phyloP scores from a whole-genome alignment of 1,140 invertebrate genomes.

The Drosophila guanche region DNA sequence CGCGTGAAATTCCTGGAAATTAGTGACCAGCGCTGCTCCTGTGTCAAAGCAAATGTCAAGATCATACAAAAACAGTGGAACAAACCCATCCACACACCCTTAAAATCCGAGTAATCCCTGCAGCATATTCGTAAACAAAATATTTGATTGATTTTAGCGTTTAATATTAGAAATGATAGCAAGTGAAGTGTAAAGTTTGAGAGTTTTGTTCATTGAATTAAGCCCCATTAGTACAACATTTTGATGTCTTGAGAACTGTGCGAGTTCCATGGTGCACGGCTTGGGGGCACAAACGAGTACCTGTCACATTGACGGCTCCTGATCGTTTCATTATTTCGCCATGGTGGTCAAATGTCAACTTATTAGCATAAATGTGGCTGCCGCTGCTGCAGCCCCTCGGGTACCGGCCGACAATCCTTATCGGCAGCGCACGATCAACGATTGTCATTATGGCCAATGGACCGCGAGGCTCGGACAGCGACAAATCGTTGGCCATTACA shows the following conservation, averaged over 20 bases:
- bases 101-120: too few species aligned
- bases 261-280: background rate
- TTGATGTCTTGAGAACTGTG: too few species aligned
- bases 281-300: conserved; percentile 16
- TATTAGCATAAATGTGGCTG: conserved; percentile 77
- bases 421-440: conserved; percentile 58
- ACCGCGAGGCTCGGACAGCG: conserved; percentile 62
- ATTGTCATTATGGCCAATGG: conserved; percentile 69
- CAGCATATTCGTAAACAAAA: background rate
- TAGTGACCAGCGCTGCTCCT: conserved; percentile 42
- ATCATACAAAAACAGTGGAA: conserved; percentile 24
- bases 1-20: conserved; percentile 75
- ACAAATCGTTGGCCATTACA: conserved; percentile 79
- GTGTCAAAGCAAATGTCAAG: conserved; percentile 71
- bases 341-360: conserved; percentile 82
- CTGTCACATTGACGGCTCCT: conserved; percentile 67
- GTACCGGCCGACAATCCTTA: conserved; percentile 55
- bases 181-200: background rate
- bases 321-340: conserved; percentile 80
- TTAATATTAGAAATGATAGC: background rate
- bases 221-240: too few species aligned
- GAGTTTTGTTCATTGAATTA: background rate
- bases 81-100: background rate
- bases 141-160: background rate
- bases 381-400: conserved; percentile 46